Percentiles rank a stretch among this genome's conserved stretches.
phyloP scores from a whole-genome alignment of 1,140 invertebrate genomes.

The Calephelis nemesis region DNA sequence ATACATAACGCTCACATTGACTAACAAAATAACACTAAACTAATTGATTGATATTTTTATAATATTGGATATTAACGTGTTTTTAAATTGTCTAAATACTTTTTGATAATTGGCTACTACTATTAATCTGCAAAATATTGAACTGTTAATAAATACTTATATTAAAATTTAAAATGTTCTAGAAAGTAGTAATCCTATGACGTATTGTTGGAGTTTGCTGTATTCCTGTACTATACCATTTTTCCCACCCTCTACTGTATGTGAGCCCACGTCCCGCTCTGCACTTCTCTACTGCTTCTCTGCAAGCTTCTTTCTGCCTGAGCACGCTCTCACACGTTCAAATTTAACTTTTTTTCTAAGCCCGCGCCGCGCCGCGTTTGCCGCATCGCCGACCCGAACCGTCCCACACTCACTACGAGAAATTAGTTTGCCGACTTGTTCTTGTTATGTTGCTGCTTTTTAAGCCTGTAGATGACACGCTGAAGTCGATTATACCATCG shows the following conservation, averaged over 20 bases:
- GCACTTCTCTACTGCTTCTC: slow-evolving; percentile 79
- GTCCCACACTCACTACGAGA: slow-evolving; percentile 52
- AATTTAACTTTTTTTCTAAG: slow-evolving; percentile 52
- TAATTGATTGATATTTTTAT: slow-evolving; percentile 53
- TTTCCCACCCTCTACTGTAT: slow-evolving; percentile 69
- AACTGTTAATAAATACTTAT: slow-evolving; percentile 38
- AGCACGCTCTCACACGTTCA: slow-evolving; percentile 73
- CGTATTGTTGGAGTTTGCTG: slow-evolving; percentile 67
- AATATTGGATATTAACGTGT: slow-evolving; percentile 48
- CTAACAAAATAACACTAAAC: slow-evolving; percentile 60
- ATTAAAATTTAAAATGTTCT: slow-evolving; percentile 51
- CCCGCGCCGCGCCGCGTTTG: slow-evolving; percentile 58
- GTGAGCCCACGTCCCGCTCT: slow-evolving; percentile 74
- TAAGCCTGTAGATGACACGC: slow-evolving; percentile 62
- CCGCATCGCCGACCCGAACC: slow-evolving; percentile 52
- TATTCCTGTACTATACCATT: slow-evolving; percentile 74
- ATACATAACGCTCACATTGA: slow-evolving; percentile 73
- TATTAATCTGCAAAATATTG: slow-evolving; percentile 37
- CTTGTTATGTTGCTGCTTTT: slow-evolving; percentile 69
- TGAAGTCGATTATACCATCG: slow-evolving; percentile 39
- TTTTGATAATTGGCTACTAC: slow-evolving; percentile 35
- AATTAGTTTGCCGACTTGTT: slow-evolving; percentile 67
- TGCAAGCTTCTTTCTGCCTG: slow-evolving; percentile 78
- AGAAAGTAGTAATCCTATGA: slow-evolving; percentile 61
- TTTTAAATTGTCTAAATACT: slow-evolving; percentile 31